Base-by-base conservation (phyloP, 2,888 invertebrate genomes). In the Napeogenes sylphis region DNA sequence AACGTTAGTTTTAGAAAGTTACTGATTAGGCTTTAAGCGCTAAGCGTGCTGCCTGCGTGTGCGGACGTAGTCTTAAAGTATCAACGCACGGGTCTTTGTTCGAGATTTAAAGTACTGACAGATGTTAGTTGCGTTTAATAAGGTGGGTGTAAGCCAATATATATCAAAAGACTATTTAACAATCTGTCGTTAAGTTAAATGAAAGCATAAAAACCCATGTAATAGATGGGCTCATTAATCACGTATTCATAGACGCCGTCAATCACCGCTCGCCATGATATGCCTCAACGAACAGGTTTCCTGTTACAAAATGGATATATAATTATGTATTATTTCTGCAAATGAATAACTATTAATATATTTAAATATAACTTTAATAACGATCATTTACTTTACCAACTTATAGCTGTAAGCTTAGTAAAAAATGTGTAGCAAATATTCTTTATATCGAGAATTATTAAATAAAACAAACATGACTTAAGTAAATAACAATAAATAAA, bases 191-290 rank as follows among this genome's bases (percentile, higher is more conserved):
- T 72, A 72, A 66, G 62, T 64, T 63, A 71, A 71, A 73, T 70
- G 71, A 72, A 69, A 68, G 70, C 68, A 71, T 70, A 71, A 73
- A 72, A 73, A 73, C 67, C 65, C 71, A 71, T 73, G 71, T 70
- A 73, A 72, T 70, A 72, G 71, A 68, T 65, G 70, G 61, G 61
- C 64, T 74, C 82, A 87, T 88, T 86, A 84, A 86, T 88, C 86
- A 85, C 74, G 78, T 80, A 84, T 84, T 82, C 84, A 81, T 78
- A 81, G 80, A 79, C 77, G 72, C 78, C 80, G 86, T 87, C 87
- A 85, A 85, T 87, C 86, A 87, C 71, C 61, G 61, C 61, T 66
- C 61, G 21, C 64, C 62, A 60, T 62, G 62, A 56, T 65, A 59
- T 61, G 64, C 65, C 66, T 62, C 60, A 56, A 58, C 59, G 62